phyloP scores from a whole-genome alignment of 2,797 vertebrate species.

The Choloepus didactylus region DNA sequence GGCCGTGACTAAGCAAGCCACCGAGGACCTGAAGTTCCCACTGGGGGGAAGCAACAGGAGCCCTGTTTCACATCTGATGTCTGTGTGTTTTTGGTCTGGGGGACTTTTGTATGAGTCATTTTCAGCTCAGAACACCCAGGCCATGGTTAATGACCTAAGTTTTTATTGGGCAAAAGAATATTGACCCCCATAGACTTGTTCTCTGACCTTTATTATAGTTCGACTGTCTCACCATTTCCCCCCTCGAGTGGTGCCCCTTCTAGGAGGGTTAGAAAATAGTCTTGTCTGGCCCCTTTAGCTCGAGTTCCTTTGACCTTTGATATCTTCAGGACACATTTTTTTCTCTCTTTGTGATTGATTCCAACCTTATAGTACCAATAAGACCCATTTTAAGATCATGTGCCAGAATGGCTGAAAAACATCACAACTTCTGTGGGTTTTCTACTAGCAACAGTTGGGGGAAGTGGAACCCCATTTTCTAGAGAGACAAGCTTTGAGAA shows the following conservation, averaged over 20 bases:
- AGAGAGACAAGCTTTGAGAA: not conserved
- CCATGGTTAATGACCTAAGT: slow-evolving; percentile 5
- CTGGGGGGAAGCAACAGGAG: not conserved
- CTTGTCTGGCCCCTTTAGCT: not conserved
- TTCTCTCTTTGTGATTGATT: not conserved
- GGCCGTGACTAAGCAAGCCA: not conserved
- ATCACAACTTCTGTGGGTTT: not conserved
- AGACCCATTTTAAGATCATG: not conserved
- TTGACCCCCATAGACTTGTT: not conserved
- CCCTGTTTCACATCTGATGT: not conserved
- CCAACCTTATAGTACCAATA: not conserved
- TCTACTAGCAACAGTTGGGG: not conserved
- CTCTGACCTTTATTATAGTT: not conserved
- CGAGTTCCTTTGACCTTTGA: not conserved
- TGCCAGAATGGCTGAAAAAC: not conserved
- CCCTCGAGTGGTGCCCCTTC: not conserved
- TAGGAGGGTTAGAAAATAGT: not conserved
- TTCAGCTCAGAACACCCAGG: not conserved
- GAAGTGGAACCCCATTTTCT: not conserved
- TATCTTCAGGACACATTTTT: not conserved
- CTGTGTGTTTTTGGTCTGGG: not conserved
- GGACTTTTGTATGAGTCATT: not conserved
- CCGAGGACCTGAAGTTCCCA: not conserved
- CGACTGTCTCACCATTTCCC: rapidly evolving
- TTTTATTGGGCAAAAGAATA: slow-evolving; percentile 10